Conservation (phyloP, 2,113 vertebrate species). For the Mirza zaza region DNA sequence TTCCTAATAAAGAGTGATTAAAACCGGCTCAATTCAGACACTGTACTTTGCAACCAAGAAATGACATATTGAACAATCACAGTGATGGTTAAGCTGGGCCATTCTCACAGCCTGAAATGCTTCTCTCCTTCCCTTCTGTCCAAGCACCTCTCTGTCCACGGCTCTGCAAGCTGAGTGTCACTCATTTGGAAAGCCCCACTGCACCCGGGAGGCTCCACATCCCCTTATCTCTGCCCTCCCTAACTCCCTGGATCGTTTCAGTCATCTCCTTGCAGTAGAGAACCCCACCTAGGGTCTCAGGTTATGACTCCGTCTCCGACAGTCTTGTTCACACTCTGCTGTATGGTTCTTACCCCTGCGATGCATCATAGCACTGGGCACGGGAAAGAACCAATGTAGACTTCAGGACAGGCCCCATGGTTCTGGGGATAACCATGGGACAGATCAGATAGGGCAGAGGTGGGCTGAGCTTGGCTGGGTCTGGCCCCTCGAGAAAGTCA, state of each 20-base stretch:
- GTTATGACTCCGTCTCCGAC: fast-evolving
- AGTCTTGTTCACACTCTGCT: neutral
- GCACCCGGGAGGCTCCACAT: neutral
- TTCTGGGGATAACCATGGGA: neutral
- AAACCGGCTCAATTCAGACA: neutral
- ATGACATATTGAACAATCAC: neutral
- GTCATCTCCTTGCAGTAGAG: neutral
- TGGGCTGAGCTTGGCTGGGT: neutral
- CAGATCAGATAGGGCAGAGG: neutral
- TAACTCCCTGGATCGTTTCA: neutral
- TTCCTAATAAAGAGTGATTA: neutral
- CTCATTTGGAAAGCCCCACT: neutral
- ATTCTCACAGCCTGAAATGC: neutral
- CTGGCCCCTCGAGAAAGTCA: neutral
- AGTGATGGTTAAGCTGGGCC: neutral
- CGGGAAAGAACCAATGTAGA: neutral
- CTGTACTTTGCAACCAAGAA: neutral
- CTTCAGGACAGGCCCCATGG: neutral
- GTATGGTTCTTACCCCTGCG: fast-evolving
- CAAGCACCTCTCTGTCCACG: neutral
- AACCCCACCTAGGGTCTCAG: too few species aligned
- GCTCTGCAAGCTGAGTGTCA: neutral
- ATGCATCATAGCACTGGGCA: neutral
- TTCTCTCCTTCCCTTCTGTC: neutral
- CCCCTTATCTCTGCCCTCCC: neutral